Evolutionary conservation across 1,140 invertebrate genomes (phyloP).

Genomic region (Cyclina sinensis): DNA sequence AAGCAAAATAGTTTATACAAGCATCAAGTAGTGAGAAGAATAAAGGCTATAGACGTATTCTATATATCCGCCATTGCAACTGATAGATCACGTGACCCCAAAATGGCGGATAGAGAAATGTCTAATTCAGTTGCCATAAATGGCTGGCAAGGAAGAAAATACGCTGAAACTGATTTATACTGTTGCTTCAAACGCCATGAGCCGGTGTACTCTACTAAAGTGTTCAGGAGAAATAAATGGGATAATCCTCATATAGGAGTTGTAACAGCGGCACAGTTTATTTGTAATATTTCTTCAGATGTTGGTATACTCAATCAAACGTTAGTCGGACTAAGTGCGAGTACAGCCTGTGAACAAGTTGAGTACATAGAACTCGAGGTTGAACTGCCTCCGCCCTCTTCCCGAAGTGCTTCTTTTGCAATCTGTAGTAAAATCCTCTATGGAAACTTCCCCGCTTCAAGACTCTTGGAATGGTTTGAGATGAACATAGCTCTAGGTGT

Average conservation of each 20-base stretch:
- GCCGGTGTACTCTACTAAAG: background rate
- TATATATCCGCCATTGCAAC: constrained; percentile 1
- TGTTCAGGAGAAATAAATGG: background rate
- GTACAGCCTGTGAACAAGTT: background rate
- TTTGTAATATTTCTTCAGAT: background rate
- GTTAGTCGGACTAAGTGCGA: background rate
- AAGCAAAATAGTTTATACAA: background rate
- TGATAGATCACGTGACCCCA: background rate
- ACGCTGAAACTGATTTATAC: background rate
- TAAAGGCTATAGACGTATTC: background rate
- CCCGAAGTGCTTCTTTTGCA: background rate
- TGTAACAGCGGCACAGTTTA: background rate
- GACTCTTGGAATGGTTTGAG: constrained; percentile 42
- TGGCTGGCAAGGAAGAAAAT: constrained; percentile 3
- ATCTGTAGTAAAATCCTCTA: constrained; percentile 37
- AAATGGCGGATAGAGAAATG: background rate
- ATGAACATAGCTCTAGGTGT: constrained; percentile 19
- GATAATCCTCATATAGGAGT: background rate
- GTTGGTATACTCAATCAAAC: too few species aligned
- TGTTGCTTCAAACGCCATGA: background rate
- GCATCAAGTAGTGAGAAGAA: background rate
- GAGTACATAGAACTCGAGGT: constrained; percentile 10
- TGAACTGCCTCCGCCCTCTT: background rate
- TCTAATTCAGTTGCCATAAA: background rate
- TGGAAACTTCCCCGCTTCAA: constrained; percentile 22